Conservation (phyloP, 1,140 invertebrate species). For the Ruditapes philippinarum region DNA sequence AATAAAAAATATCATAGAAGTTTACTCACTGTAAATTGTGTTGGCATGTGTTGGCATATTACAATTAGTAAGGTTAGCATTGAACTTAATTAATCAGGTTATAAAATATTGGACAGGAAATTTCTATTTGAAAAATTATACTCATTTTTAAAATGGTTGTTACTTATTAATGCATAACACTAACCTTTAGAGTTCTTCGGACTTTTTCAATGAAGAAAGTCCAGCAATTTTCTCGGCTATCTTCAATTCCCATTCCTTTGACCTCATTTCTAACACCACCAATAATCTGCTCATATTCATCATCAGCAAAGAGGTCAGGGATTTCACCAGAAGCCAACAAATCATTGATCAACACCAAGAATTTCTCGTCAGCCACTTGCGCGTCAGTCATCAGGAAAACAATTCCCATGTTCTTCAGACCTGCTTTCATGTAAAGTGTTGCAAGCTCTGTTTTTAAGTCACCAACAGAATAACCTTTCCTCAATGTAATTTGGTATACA, state of each 20-base stretch:
- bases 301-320: slow-evolving; percentile 97
- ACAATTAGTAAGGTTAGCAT: no score
- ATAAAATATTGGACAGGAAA: no score
- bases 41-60: no score
- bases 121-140: no score
- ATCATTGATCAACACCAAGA: slow-evolving; percentile 98
- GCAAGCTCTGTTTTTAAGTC: slow-evolving; percentile 96
- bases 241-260: slow-evolving; percentile 92
- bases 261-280: slow-evolving; percentile 96
- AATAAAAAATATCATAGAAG: no score
- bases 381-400: slow-evolving; percentile 99
- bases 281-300: slow-evolving; percentile 98
- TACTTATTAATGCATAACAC: no score
- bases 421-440: slow-evolving; percentile 95
- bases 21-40: no score
- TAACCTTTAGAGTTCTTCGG: slow-evolving; percentile 94
- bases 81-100: no score
- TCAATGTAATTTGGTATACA: slow-evolving; percentile 96
- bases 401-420: slow-evolving; percentile 97
- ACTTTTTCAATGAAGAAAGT: slow-evolving; percentile 98
- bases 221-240: slow-evolving; percentile 98
- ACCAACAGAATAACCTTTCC: slow-evolving; percentile 96
- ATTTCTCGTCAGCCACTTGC: slow-evolving; percentile 97
- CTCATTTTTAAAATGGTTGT: no score
- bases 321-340: slow-evolving; percentile 98